Evolutionary conservation across 2,888 invertebrate genomes (phyloP).

Genomic region (Mythimna loreyi): DNA sequence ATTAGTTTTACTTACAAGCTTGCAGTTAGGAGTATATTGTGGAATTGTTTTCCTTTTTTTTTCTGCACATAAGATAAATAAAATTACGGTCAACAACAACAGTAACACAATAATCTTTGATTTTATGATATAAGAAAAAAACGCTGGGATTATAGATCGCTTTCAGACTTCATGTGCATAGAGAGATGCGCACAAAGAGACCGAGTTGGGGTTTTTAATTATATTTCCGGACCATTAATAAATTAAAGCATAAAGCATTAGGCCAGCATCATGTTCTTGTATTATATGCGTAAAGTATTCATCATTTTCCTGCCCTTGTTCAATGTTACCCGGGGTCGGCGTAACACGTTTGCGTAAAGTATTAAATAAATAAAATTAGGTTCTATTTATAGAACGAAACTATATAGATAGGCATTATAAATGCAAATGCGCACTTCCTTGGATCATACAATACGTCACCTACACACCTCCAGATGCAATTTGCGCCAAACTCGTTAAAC

Average conservation of each 20-base stretch:
- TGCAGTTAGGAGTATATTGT: background rate
- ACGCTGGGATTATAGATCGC: background rate
- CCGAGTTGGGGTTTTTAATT: background rate
- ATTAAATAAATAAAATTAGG: background rate
- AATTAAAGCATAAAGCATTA: no score
- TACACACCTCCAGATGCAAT: background rate
- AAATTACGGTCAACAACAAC: conserved; percentile 11
- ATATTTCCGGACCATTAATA: conserved; percentile 1
- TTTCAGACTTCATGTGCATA: background rate
- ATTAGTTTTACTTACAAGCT: conserved; percentile 23
- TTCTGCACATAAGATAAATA: background rate
- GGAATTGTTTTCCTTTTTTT: conserved; percentile 6
- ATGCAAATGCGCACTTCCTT: conserved; percentile 10
- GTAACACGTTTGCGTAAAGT: no score
- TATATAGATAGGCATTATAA: conserved; percentile 8
- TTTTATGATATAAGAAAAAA: background rate
- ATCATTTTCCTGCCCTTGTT: no score
- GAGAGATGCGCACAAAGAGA: background rate
- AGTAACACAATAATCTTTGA: no score
- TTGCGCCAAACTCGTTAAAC: background rate
- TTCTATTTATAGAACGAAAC: background rate
- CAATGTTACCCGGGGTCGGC: no score
- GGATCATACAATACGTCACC: background rate
- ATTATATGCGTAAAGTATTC: no score
- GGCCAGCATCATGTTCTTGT: no score